A percentile compares a stretch with the other conserved stretches of the same genome.
phyloP scores from a whole-genome alignment of 2,888 invertebrate genomes.

The Rhingia rostrata region DNA sequence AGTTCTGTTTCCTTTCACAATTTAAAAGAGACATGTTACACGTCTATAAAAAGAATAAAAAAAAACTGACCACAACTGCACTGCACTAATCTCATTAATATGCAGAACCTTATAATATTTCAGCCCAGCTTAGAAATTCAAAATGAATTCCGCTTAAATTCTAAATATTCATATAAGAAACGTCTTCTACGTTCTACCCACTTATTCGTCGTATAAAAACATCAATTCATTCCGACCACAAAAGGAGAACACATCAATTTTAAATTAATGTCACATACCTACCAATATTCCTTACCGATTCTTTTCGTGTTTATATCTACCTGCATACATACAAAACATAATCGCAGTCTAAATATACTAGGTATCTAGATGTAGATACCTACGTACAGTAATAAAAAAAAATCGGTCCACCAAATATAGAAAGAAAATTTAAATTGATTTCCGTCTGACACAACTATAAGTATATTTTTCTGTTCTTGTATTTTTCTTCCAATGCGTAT shows the following conservation, averaged over 20 bases:
- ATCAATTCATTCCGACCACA: constrained; percentile 32
- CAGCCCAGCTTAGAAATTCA: constrained; percentile 7
- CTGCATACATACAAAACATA: constrained; percentile 18
- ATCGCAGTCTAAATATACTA: constrained; percentile 24
- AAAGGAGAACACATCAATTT: constrained; percentile 56
- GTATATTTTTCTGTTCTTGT: background rate
- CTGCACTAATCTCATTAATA: constrained; percentile 18
- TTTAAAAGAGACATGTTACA: too few species aligned
- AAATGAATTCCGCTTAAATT: constrained; percentile 15
- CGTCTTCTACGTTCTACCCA: constrained; percentile 8
- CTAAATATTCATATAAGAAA: constrained; percentile 31
- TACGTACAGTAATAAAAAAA: constrained; percentile 17
- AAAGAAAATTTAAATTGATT: constrained; percentile 47
- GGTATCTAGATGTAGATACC: background rate
- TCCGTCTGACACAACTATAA: constrained; percentile 40
- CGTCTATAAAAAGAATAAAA: too few species aligned
- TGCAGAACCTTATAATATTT: constrained; percentile 21
- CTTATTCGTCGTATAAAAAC: constrained; percentile 10
- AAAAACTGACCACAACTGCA: background rate
- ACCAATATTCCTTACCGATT: constrained; percentile 46
- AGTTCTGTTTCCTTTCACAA: too few species aligned
- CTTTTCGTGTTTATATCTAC: constrained; percentile 19
- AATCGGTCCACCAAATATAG: constrained; percentile 47
- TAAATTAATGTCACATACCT: constrained; percentile 64
- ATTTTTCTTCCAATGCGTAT: background rate